phyloP scores from a whole-genome alignment of 2,113 vertebrate genomes.

The Cinclus cinclus region DNA sequence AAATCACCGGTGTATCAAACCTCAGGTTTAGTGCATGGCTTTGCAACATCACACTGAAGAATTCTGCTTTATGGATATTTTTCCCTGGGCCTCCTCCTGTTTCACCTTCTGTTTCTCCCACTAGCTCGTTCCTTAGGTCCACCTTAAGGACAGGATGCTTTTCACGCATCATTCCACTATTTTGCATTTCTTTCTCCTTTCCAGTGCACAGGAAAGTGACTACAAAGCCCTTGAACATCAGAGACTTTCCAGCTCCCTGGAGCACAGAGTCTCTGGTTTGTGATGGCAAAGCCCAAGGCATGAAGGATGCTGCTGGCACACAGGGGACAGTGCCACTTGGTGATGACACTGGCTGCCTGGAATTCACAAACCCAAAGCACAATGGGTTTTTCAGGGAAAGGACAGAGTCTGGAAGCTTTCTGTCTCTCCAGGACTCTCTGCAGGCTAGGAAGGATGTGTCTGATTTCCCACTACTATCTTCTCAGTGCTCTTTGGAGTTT shows the following conservation, averaged over 20 bases:
- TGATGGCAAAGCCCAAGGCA: background rate
- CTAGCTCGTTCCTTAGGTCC: background rate
- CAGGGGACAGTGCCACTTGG: background rate
- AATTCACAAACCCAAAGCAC: background rate
- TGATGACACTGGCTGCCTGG: accelerated
- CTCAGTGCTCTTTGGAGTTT: accelerated
- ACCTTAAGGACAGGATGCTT: background rate
- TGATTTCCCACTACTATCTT: background rate
- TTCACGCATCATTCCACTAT: background rate
- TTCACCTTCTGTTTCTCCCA: background rate
- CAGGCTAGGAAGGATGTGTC: background rate
- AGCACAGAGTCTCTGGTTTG: background rate
- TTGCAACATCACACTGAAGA: background rate
- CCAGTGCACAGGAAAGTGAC: background rate
- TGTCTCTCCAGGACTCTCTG: background rate
- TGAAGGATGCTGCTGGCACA: background rate
- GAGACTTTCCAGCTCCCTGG: background rate
- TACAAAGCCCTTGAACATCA: background rate
- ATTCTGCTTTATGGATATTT: background rate
- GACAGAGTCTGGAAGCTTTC: background rate
- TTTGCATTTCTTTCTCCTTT: background rate
- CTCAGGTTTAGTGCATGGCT: slow-evolving; percentile 7
- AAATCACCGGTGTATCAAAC: background rate
- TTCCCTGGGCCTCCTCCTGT: background rate
- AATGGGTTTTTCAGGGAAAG: background rate